These are phyloP conservation scores for Erythrocercus mccallii DNA, from an alignment of 2,113 vertebrate genomes.

Conservation along the genomic window DNA sequence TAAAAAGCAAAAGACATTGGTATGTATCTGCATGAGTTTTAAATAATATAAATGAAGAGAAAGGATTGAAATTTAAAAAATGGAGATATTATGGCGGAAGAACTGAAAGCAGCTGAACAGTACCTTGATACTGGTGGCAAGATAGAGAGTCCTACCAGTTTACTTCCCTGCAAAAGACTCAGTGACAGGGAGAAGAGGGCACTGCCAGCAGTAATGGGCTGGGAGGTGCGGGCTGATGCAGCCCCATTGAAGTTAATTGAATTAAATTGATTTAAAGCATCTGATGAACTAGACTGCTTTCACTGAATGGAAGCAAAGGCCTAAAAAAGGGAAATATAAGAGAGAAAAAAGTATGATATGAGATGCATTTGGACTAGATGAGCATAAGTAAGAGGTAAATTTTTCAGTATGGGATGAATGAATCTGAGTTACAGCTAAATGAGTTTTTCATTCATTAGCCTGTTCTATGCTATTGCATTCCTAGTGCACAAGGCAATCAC, in stretches of 20 bases:
- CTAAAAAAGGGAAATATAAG: neutral
- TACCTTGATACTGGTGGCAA: neutral
- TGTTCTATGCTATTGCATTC: neutral
- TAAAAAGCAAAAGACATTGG: neutral
- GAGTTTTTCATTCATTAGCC: slow-evolving; percentile 30
- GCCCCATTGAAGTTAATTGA: neutral
- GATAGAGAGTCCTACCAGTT: neutral
- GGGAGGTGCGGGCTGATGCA: neutral
- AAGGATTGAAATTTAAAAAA: neutral
- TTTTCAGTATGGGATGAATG: neutral
- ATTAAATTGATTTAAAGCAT: neutral
- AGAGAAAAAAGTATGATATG: neutral
- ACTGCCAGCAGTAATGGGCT: neutral
- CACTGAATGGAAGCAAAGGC: neutral
- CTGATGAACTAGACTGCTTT: neutral
- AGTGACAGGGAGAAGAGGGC: neutral
- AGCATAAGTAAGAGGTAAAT: neutral
- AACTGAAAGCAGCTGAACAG: neutral
- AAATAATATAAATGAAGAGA: neutral
- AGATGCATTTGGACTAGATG: neutral
- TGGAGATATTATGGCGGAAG: neutral
- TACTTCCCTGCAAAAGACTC: neutral
- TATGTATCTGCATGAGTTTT: neutral
- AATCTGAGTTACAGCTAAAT: neutral
- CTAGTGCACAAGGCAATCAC: slow-evolving; percentile 4